A percentile compares a stretch with the other conserved stretches of the same genome.
phyloP scores from a whole-genome alignment of 2,888 invertebrate genomes.

The Metopia argyrocephala region DNA sequence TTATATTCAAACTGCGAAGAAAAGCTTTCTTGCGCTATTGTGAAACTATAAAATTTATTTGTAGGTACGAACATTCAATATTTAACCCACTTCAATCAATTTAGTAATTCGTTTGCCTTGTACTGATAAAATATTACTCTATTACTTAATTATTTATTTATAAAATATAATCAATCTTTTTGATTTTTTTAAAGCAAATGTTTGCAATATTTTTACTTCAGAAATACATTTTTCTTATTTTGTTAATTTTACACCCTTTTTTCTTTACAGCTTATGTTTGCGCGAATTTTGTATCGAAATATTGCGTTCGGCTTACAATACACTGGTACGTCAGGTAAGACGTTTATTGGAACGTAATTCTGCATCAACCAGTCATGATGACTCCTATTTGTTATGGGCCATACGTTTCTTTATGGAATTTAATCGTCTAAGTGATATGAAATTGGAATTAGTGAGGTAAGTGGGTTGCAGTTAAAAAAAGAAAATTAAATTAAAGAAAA shows the following conservation, averaged over 20 bases:
- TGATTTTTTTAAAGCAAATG: no score
- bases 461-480: conserved; percentile 47
- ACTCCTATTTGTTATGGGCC: conserved; percentile 96
- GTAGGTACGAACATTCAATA: no score
- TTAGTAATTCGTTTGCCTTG: conserved; percentile 17
- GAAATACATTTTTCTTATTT: conserved; percentile 32
- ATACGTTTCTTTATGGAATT: conserved; percentile 98
- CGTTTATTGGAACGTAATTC: conserved; percentile 84
- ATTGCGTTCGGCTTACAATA: conserved; percentile 94
- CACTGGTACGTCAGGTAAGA: conserved; percentile 92
- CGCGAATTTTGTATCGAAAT: conserved; percentile 97
- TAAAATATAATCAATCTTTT: no score
- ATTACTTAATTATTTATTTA: background rate
- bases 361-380: conserved; percentile 89
- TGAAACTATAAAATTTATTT: no score
- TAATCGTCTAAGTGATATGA: conserved; percentile 91
- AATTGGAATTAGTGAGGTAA: conserved; percentile 93
- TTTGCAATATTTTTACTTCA: no score
- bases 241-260: conserved; percentile 30
- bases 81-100: conserved; percentile 29
- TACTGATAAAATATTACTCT: no score
- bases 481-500: background rate
- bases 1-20: no score
- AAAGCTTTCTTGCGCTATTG: no score
- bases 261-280: conserved; percentile 87